Evolutionary conservation across 2,888 invertebrate species (phyloP), one percentile per base, ranked within the genome.

Genomic region (Portevinia maculata): DNA sequence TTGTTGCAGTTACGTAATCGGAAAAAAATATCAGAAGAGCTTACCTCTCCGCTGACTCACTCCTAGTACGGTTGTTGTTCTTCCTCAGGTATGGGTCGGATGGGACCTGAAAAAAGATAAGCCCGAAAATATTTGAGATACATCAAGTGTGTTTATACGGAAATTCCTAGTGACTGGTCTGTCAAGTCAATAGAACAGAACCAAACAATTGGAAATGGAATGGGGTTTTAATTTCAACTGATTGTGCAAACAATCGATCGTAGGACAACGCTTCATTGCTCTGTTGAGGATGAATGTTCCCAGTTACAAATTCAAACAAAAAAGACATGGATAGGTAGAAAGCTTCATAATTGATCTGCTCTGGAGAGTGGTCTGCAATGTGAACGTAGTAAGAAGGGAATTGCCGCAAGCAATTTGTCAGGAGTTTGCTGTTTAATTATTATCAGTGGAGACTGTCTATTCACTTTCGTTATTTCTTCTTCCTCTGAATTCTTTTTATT

Each of bases 81-180:
- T 30, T 37, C 30, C 39, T 28, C 65, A n/a, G 30, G 32, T 41
- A n/a, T 37, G 46, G 15, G 21, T 3, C 34, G 24, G 50, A 44
- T 24, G 62, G 34, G 11, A 19, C 55, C 73, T 73, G 62, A 55
- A 73, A 73, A 50, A 50, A 59, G 59, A 11, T 53, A 28, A 28
- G 6, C 8, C 30, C 2, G 19, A 28, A 73, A 73, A 73, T 73
- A 73, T 73, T 64, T 62, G 46, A 44, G 24, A 55, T 44, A 30
- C 3, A 19, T 37, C 70, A 28, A 46, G 24, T 15, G 13, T 48
- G 13, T 52, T 34, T n/a, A 21, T 19, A 13, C 32, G 46, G 60
- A 48, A 70, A 70, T 52, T 13, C 52, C 57, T 28, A 69, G 1
- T 9, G 17, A 17, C 37, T 62, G 5, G 1, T 21, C 11, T 9